These are phyloP conservation scores for Criorhina ranunculi DNA, from an alignment of 2,888 invertebrate species.

Conservation along the genomic window DNA sequence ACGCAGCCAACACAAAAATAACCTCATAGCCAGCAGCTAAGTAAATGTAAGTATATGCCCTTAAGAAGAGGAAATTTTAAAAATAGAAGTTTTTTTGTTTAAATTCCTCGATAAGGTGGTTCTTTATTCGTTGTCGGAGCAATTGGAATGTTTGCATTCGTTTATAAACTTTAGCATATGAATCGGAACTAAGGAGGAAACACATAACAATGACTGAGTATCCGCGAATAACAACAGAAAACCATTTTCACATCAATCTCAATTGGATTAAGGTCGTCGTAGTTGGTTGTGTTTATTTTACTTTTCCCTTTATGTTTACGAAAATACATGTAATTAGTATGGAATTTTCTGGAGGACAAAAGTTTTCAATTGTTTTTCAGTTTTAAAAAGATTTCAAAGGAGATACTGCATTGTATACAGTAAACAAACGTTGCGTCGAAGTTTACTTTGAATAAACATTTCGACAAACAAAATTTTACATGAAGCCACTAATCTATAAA, in stretches of 20 bases:
- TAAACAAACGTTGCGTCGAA: background rate
- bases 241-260: conserved; percentile 45
- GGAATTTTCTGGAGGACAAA: conserved; percentile 35
- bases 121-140: background rate
- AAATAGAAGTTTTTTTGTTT: conserved; percentile 33
- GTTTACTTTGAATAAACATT: no score
- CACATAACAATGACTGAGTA: conserved; percentile 7
- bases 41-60: conserved; percentile 14
- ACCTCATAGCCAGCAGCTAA: conserved; percentile 2
- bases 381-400: conserved; percentile 4
- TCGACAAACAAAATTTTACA: no score
- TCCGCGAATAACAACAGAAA: conserved; percentile 35
- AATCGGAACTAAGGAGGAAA: conserved; percentile 11
- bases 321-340: conserved; percentile 26
- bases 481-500: no score
- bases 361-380: conserved; percentile 18
- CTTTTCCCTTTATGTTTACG: conserved; percentile 25
- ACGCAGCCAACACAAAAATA: conserved; percentile 25
- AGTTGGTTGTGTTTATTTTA: conserved; percentile 13
- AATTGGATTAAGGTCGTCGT: conserved; percentile 52
- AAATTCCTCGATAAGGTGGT: conserved; percentile 36
- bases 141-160: background rate
- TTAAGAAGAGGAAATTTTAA: conserved; percentile 15
- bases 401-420: background rate
- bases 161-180: background rate